These are phyloP conservation scores for Ondatra zibethicus DNA, from an alignment of 2,113 vertebrate genomes.

Conservation along the genomic window DNA sequence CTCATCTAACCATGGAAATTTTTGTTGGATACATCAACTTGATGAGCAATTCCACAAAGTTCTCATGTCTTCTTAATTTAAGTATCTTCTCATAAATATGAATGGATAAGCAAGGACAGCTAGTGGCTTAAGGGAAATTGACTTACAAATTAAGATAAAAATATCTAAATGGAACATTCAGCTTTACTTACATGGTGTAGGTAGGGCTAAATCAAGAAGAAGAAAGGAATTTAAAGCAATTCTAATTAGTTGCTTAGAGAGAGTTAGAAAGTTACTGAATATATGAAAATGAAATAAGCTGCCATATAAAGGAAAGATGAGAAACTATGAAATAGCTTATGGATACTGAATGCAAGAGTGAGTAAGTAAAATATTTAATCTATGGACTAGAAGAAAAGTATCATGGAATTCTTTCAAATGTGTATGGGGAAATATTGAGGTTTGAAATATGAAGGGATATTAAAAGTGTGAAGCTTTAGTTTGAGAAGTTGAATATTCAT, in stretches of 20 bases:
- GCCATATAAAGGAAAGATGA: conserved; percentile 2
- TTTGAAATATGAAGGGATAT: not conserved
- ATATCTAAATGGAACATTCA: not conserved
- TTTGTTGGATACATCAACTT: not conserved
- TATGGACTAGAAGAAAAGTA: not conserved
- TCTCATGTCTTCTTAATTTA: not conserved
- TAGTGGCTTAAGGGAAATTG: not conserved
- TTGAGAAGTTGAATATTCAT: not conserved
- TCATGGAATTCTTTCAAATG: not conserved
- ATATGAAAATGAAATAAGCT: conserved; percentile 35
- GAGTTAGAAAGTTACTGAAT: not conserved
- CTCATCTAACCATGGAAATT: not conserved
- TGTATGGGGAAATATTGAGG: not conserved
- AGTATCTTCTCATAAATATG: not conserved
- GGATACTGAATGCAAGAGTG: not conserved
- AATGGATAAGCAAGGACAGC: not conserved
- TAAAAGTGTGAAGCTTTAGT: not conserved
- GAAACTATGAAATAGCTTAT: not conserved
- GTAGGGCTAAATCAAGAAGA: not conserved
- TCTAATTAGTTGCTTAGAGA: conserved; percentile 35
- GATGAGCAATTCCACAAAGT: not conserved
- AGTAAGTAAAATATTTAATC: conserved; percentile 44
- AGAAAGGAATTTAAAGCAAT: conserved; percentile 16
- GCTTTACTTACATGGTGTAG: not conserved
- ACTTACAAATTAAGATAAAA: not conserved